Evolutionary conservation across 1,140 invertebrate species (phyloP).

Genomic region (Drosophila malerkotliana): DNA sequence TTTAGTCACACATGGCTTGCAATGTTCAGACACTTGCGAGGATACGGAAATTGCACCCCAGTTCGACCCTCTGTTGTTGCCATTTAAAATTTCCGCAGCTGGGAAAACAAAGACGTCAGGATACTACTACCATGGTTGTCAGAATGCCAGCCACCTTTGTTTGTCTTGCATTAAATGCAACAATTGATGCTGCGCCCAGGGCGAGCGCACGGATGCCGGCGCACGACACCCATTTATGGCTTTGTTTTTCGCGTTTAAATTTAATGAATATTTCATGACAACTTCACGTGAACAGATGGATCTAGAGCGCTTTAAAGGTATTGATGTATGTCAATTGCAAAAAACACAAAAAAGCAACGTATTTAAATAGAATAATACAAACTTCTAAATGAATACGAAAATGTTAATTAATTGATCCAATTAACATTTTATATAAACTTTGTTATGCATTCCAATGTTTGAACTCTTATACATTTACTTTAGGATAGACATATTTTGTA

Average conservation of each 20-base stretch:
- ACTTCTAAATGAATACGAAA: neutral
- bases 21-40: slow-evolving; percentile 5
- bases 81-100: slow-evolving; percentile 49
- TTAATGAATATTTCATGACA: slow-evolving; percentile 61
- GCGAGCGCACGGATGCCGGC: slow-evolving; percentile 8
- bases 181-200: slow-evolving; percentile 62
- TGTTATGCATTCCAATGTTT: too few relatives aligned
- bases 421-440: too few relatives aligned
- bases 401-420: too few relatives aligned
- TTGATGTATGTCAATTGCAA: neutral
- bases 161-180: slow-evolving; percentile 71
- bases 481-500: too few relatives aligned
- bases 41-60: slow-evolving; percentile 34
- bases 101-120: slow-evolving; percentile 59
- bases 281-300: slow-evolving; percentile 12
- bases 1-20: neutral
- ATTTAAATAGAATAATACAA: neutral
- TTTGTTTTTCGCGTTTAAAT: slow-evolving; percentile 68
- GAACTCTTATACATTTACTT: too few relatives aligned
- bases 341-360: neutral
- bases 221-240: slow-evolving; percentile 59
- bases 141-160: slow-evolving; percentile 39
- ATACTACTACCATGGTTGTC: slow-evolving; percentile 22
- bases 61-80: slow-evolving; percentile 6
- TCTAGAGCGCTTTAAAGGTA: slow-evolving; percentile 12